phyloP scores from a whole-genome alignment of 2,113 vertebrate genomes.

The Cygnus atratus region DNA sequence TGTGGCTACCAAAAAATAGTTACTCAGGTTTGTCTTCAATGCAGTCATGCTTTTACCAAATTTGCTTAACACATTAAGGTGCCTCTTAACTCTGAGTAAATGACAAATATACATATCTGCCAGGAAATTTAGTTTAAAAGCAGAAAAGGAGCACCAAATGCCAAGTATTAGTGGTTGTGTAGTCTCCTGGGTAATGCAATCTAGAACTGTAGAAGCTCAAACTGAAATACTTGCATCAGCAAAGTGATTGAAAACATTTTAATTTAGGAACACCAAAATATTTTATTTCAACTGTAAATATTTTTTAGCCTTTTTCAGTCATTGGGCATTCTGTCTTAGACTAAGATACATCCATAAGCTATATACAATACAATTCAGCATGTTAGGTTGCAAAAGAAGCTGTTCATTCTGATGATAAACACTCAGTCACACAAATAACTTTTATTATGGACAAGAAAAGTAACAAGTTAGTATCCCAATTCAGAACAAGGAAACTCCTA shows the following conservation, averaged over 20 bases:
- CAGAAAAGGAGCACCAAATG: background rate
- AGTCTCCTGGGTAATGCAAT: background rate
- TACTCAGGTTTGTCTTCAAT: background rate
- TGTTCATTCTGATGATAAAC: background rate
- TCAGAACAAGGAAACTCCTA: background rate
- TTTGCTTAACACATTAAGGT: background rate
- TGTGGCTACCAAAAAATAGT: background rate
- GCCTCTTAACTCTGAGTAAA: background rate
- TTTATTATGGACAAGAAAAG: background rate
- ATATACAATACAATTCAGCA: background rate
- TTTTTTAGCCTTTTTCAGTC: background rate
- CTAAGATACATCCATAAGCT: background rate
- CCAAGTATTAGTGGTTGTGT: background rate
- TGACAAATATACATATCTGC: background rate
- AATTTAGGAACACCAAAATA: background rate
- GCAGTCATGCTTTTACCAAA: background rate
- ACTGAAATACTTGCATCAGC: background rate
- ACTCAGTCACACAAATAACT: background rate
- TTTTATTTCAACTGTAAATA: background rate
- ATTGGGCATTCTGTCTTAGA: background rate
- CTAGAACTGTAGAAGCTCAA: background rate
- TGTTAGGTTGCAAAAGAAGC: background rate
- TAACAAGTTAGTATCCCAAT: background rate
- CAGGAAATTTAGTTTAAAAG: background rate
- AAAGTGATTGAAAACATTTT: background rate